phyloP scores from a whole-genome alignment of 2,113 vertebrate genomes.

The Phyllostomus hastatus region DNA sequence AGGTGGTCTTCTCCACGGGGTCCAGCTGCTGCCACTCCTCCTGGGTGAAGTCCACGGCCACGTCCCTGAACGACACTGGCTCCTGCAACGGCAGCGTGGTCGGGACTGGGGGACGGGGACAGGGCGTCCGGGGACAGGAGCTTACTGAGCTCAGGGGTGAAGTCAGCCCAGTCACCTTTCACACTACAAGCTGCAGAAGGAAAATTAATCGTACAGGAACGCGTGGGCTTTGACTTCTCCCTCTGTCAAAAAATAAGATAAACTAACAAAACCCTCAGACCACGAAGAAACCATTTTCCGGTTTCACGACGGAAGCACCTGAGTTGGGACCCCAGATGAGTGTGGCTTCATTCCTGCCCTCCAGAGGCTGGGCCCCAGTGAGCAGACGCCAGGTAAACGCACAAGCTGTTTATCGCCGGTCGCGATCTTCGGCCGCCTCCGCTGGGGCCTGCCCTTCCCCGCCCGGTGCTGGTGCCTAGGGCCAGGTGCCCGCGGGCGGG shows the following conservation, averaged over 20 bases:
- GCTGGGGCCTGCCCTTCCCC: neutral
- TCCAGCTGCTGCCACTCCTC: slow-evolving; percentile 71
- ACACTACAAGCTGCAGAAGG: neutral
- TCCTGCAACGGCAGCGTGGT: neutral
- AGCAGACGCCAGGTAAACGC: neutral
- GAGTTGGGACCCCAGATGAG: neutral
- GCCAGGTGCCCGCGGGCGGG: neutral
- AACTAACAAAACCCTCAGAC: neutral
- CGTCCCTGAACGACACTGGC: slow-evolving; percentile 59
- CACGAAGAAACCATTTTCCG: neutral
- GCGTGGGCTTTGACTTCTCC: too few species aligned
- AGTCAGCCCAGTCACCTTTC: neutral
- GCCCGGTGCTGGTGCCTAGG: fast-evolving
- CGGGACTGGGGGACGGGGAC: neutral
- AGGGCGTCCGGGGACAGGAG: fast-evolving
- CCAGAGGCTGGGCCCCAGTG: fast-evolving
- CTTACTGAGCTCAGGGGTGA: neutral
- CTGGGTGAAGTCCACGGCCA: slow-evolving; percentile 66
- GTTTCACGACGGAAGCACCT: neutral
- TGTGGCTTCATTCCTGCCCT: neutral
- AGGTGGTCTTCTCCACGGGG: slow-evolving; percentile 17
- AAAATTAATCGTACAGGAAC: neutral
- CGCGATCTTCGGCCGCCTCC: neutral
- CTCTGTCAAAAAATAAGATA: neutral
- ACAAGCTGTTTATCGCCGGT: fast-evolving